Evolutionary conservation across 2,888 invertebrate species (phyloP), one percentile per base, ranked within the genome.

Genomic region (Lissonota sp.): DNA sequence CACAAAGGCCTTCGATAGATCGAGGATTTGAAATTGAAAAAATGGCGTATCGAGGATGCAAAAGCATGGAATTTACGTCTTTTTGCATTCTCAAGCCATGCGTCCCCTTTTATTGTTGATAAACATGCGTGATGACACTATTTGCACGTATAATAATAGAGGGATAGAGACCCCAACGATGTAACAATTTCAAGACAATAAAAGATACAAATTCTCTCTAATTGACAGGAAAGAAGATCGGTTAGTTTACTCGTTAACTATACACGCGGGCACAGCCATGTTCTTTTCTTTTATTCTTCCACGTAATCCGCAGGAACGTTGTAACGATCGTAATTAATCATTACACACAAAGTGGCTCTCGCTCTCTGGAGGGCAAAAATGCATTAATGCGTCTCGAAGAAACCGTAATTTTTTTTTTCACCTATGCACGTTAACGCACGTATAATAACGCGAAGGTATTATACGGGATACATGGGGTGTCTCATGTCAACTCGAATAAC

Each of bases 331-430:
- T 14, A 70, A 73, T 64, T 60, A 77, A 77, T 73, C 39, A 53
- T 72, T 46, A 66, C 58, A 16, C 58, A 26, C 62, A 60, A 14
- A 12, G 14, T 8, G 26, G 26, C 16, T 5, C 42, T 37, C 49
- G 4, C 55, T 37, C 51, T 6, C 16, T 49, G 44, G 51, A 64
- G 62, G 66, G 72, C 57, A 69, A 69, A 62, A 40, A 58, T 63
- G 44, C 69, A 72, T 80, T 77, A 70, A 73, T 58, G 67, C 12
- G 40, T 69, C 77, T 64, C 69, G 72, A 70, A 72, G 69, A 77
- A 76, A 72, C 46, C 57, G 75, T 71, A 72, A 69, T 72, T 57
- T 66, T 49, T 37, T 26, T 63, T 67, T 69, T 67, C 49, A 42
- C 42, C 44, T 53, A 44, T 16, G 10, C 5, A 26, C 10, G 10